Evolutionary conservation across 2,888 invertebrate species (phyloP).

Genomic region (Bombylius major): DNA sequence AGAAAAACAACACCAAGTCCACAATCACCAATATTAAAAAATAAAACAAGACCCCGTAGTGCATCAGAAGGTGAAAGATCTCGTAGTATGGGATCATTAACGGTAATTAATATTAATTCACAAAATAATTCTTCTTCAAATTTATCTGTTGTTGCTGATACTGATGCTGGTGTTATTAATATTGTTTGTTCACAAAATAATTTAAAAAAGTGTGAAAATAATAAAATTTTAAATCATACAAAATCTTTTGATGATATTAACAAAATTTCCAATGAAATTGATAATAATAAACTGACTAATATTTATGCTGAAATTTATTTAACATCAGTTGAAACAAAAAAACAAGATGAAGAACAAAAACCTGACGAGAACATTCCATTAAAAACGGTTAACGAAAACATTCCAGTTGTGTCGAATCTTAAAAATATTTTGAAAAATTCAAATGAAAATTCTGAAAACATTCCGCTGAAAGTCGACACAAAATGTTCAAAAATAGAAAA

Average conservation of each 20-base stretch:
- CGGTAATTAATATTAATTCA: slow-evolving; percentile 33
- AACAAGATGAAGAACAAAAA: neutral
- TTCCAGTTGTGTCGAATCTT: too few relatives aligned
- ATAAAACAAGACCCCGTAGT: slow-evolving; percentile 18
- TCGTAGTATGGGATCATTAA: slow-evolving; percentile 33
- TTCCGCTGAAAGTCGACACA: neutral
- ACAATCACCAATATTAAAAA: slow-evolving; percentile 28
- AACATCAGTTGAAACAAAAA: neutral
- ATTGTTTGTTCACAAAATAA: neutral
- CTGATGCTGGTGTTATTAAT: neutral
- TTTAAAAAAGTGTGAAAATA: neutral
- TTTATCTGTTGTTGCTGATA: neutral
- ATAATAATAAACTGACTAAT: neutral
- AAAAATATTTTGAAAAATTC: neutral
- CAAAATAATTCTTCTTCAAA: neutral
- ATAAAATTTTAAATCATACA: neutral
- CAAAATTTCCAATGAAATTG: neutral
- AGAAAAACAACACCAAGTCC: slow-evolving; percentile 9
- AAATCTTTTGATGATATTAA: neutral
- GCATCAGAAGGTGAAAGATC: slow-evolving; percentile 21
- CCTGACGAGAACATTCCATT: too few relatives aligned
- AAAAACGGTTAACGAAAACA: too few relatives aligned
- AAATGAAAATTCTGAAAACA: neutral
- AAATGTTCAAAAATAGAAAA: neutral
- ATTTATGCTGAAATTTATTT: neutral